Base-by-base conservation (phyloP, 2,888 invertebrate species). In the Archips crataeganus region DNA sequence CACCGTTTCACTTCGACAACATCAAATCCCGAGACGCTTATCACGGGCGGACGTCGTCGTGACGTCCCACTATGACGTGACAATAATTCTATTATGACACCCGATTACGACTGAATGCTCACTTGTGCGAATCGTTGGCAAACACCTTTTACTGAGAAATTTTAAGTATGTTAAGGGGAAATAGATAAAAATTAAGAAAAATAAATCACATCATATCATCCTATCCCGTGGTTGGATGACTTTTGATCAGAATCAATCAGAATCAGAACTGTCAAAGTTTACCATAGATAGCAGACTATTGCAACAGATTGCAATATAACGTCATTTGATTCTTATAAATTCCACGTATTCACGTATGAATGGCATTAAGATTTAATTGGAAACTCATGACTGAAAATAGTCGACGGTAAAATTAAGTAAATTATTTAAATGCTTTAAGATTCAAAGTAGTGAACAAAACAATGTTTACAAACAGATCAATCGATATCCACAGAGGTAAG, bases 21-120 rank as follows among this genome's bases (percentile, higher is more conserved):
- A 74, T 77, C 75, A 76, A 76, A 70, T 76, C 77, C 78, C 66
- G 69, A 71, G 70, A 76, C 74, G 76, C 74, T 77, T 78, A 76
- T 75, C 67, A 65, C 64, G 42, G 61, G 60, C 64, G 32, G 57
- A 64, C 64, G 32, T 63, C 11, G 64, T 13, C 75, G 79, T 88
- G 89, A 88, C 89, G 86, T 87, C 82, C 80, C 72, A 79, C 75
- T 84, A 81, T 88, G 89, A 88, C 87, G 84, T 83, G 85, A 84
- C 87, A 85, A 84, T 74, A 74, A 67, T 71, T 59, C 57, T 54
- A 47, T 47, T 59, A 70, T 36, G 34, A 70, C 70, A 60, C 42
- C 34, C 39, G 23, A 36, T 51, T 51, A 13, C 34, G 39, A 34
- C 36, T 42, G 15, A 64, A 70, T 70, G 65, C 60, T 60, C 74